Base-by-base conservation (phyloP, 2,888 invertebrate species). In the Aphodius sticticus region DNA sequence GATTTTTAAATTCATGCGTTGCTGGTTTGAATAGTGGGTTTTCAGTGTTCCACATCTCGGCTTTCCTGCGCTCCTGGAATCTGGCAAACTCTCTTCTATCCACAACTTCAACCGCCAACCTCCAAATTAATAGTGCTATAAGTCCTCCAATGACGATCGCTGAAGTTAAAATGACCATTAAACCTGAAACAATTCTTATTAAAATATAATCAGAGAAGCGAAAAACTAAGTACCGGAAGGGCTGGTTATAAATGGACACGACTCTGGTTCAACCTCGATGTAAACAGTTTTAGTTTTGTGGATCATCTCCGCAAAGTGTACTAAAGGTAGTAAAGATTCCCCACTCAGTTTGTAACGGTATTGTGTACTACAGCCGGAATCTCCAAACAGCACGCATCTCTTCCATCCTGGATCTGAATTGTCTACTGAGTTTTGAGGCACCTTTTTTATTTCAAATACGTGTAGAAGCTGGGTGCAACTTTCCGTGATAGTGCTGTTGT, bases 11-110 rank as follows among this genome's bases (percentile, higher is more conserved):
- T 69, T 69, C 69, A 14, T 15, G 14, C 15, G 0, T 93, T 94
- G 0, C 95, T 93, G 15, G 94, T 95, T 0, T 96, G 95, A 95
- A 97, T 15, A 96, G 91, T 0, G 96, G 96, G 90, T 96, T 97
- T 76, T 93, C 94, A 81, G 93, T 91, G 84, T 94, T 93, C 93
- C 95, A 96, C 84, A 94, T 93, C 0, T 95, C 93, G 88, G 90
- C 90, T 76, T 91, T 89, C 77, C 92, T 89, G 84, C 95, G 94
- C 78, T 93, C 92, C 85, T 94, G 92, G 88, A 97, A 96, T 84
- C 92, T 93, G 15, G 93, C 93, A 86, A 92, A 96, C 87, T 97
- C 96, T 36, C 92, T 90, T 69, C 93, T 90, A 87, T 97, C 96
- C 80, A 95, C 94, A 53, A 94, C 90, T 35, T 92, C 92, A 0